Percentiles rank a stretch among this genome's conserved stretches.
These are phyloP conservation scores for Acanthopleura granulata DNA, from an alignment of 2,888 invertebrate genomes.

Conservation along the genomic window DNA sequence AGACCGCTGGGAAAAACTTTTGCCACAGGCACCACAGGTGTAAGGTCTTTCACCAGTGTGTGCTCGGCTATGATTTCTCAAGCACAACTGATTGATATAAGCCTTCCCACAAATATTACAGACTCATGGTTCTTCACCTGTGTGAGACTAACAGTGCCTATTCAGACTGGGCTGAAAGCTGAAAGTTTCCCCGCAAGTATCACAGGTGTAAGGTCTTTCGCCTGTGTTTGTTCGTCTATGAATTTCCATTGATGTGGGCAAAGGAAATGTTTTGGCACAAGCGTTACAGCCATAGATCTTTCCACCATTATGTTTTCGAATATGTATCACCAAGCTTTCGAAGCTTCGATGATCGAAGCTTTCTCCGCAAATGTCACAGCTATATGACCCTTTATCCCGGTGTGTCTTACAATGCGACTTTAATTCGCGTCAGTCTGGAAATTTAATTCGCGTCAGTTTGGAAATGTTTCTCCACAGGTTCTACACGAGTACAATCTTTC, in stretches of 20 bases:
- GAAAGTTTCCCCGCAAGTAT: neutral
- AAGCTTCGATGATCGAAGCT: neutral
- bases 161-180: neutral
- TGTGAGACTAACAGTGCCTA: neutral
- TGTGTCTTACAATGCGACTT: neutral
- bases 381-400: neutral
- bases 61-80: neutral
- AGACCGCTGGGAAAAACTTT: neutral
- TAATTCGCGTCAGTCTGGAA: too few species aligned
- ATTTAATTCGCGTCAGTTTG: too few species aligned
- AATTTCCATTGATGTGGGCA: neutral
- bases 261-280: neutral
- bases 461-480: neutral
- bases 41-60: slow-evolving; percentile 16
- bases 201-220: neutral
- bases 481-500: neutral
- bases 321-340: neutral
- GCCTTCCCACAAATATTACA: slow-evolving; percentile 20
- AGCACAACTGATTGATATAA: neutral
- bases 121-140: neutral
- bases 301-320: neutral
- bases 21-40: slow-evolving; percentile 20
- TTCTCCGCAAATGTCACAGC: neutral
- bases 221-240: neutral
- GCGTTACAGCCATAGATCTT: neutral